Percentiles rank a stretch among this genome's conserved stretches.
Evolutionary conservation across 2,888 invertebrate genomes (phyloP).

Genomic region (Petrolisthes manimaculis): DNA sequence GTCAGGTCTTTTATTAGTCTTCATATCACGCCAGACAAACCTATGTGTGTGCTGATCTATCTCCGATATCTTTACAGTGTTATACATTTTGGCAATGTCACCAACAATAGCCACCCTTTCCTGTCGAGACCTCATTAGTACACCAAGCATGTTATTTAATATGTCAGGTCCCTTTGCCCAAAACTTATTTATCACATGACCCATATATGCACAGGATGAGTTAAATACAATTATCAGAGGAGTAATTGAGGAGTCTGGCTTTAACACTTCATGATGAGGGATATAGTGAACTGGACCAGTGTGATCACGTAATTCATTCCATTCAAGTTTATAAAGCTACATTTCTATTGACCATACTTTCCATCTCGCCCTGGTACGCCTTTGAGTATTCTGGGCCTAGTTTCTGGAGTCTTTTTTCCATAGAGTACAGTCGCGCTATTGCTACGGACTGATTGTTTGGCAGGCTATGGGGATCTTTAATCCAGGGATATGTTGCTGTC

Average conservation of each 20-base stretch:
- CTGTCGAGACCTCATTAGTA: slow-evolving; percentile 8
- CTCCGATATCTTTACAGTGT: background rate
- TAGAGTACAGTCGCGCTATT: background rate
- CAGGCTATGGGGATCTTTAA: background rate
- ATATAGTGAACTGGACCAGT: slow-evolving; percentile 33
- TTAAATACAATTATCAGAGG: slow-evolving; percentile 20
- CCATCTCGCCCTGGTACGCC: slow-evolving; percentile 18
- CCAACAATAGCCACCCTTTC: background rate
- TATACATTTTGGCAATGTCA: slow-evolving; percentile 34
- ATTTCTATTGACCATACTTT: slow-evolving; percentile 27
- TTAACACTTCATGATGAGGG: slow-evolving; percentile 25
- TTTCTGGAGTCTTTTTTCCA: slow-evolving; percentile 9
- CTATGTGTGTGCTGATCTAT: slow-evolving; percentile 24
- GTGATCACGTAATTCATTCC: background rate
- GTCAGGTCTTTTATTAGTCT: background rate
- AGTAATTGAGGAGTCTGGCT: background rate
- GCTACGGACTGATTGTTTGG: slow-evolving; percentile 2
- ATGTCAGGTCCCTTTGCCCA: slow-evolving; percentile 28
- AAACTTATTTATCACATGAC: background rate
- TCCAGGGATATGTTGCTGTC: background rate
- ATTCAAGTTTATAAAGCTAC: slow-evolving; percentile 11
- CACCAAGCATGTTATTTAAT: background rate
- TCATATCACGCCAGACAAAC: slow-evolving; percentile 26
- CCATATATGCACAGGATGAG: background rate
- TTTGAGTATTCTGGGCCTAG: background rate